Percentiles rank a stretch among this genome's conserved stretches.
Conservation (phyloP, 2,797 vertebrate species). For the Picus viridis region DNA sequence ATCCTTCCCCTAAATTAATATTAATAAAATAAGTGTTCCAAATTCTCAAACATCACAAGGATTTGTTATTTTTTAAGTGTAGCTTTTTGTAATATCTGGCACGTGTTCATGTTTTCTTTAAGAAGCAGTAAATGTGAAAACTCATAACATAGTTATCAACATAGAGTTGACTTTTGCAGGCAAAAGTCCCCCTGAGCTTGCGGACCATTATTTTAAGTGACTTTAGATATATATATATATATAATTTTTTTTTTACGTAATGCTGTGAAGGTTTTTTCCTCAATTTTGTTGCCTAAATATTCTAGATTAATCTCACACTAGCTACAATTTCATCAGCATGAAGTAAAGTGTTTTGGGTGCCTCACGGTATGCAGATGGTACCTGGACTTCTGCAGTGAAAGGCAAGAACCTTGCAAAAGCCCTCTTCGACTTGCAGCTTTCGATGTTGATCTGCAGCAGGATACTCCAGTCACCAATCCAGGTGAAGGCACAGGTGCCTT, state of each 20-base stretch:
- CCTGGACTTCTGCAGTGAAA: neutral
- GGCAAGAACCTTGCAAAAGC: neutral
- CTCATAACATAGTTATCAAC: too few species aligned
- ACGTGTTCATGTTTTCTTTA: neutral
- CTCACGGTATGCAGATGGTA: neutral
- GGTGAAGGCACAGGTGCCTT: neutral
- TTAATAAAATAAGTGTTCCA: neutral
- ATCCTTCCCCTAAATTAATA: neutral
- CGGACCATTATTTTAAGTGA: neutral
- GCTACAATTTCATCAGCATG: neutral
- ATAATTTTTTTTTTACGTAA: neutral
- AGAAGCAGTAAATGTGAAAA: neutral
- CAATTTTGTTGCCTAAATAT: neutral
- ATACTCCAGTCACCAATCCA: neutral
- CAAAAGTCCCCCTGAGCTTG: neutral
- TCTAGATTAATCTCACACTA: neutral
- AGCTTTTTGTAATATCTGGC: neutral
- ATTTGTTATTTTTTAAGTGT: neutral
- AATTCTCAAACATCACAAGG: neutral
- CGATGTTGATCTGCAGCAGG: neutral
- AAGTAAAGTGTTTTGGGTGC: neutral
- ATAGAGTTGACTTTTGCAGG: neutral
- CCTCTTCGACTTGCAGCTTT: neutral
- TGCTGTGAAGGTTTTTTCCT: neutral
- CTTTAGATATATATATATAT: neutral